These are phyloP conservation scores for Triplophysa dalaica DNA, from an alignment of 2,113 vertebrate species.

Conservation along the genomic window DNA sequence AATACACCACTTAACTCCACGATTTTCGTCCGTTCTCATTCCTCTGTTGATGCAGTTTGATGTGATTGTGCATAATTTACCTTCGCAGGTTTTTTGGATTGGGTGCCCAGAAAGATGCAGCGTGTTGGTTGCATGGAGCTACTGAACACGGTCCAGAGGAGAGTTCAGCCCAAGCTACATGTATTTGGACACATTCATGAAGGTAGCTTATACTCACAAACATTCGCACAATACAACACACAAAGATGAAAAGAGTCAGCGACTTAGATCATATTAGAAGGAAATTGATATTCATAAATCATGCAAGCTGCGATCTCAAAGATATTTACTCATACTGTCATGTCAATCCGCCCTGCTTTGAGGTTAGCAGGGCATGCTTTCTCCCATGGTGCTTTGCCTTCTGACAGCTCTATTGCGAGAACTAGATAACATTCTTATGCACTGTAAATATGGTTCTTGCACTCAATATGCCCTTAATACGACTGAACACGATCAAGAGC, in stretches of 20 bases:
- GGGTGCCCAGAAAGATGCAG: slow-evolving; percentile 98
- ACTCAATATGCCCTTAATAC: slow-evolving; percentile 16
- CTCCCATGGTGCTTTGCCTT: slow-evolving; percentile 46
- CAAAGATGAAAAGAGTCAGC: neutral
- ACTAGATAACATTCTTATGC: slow-evolving; percentile 63
- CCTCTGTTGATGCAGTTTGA: neutral
- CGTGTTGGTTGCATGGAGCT: slow-evolving; percentile 94
- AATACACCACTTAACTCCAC: too few species aligned
- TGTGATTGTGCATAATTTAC: slow-evolving; percentile 7
- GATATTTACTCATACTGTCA: neutral
- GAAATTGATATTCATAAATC: slow-evolving; percentile 3
- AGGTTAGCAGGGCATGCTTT: slow-evolving; percentile 60
- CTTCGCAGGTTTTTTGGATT: slow-evolving; percentile 89
- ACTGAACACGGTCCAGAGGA: slow-evolving; percentile 92
- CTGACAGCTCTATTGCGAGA: slow-evolving; percentile 62
- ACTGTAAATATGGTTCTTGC: slow-evolving; percentile 43
- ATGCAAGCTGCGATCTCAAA: neutral
- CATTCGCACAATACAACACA: neutral
- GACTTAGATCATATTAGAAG: slow-evolving; percentile 9
- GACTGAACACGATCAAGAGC: neutral
- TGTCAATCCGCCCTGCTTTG: slow-evolving; percentile 47
- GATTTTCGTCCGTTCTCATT: too few species aligned
- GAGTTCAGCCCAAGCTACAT: slow-evolving; percentile 90
- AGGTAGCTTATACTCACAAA: slow-evolving; percentile 72
- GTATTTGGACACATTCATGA: slow-evolving; percentile 97